A percentile compares a stretch with the other conserved stretches of the same genome.
Conservation (phyloP, 2,113 vertebrate genomes). For the Toxostoma redivivum region DNA sequence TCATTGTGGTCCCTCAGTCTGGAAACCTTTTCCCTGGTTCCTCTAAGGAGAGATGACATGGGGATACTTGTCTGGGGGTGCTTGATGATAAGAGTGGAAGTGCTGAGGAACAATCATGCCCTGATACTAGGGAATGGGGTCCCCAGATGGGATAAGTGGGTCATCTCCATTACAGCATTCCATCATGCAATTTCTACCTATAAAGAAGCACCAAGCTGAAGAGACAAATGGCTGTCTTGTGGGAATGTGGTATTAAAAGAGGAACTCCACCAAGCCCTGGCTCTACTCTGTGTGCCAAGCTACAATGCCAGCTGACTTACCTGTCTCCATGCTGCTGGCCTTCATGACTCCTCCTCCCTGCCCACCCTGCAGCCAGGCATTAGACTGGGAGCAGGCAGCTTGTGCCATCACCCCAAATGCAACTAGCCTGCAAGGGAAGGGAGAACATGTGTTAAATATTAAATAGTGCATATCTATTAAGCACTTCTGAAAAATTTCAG, state of each 20-base stretch:
- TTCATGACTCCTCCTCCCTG: not conserved
- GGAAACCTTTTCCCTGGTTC: not conserved
- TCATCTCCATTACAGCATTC: not conserved
- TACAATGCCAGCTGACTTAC: not conserved
- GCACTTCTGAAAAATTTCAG: not conserved
- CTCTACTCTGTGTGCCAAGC: not conserved
- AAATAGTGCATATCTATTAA: not conserved
- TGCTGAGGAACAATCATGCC: not conserved
- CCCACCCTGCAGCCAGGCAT: accelerated
- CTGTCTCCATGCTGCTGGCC: not conserved
- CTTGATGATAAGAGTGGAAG: not conserved
- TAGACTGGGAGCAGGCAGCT: not conserved
- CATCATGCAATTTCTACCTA: not conserved
- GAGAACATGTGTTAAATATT: not conserved
- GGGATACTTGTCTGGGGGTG: not conserved
- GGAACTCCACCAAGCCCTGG: not conserved
- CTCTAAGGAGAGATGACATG: not conserved
- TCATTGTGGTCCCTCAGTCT: not conserved
- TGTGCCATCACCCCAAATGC: not conserved
- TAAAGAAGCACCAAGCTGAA: not conserved
- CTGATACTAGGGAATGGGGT: not conserved
- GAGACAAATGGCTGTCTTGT: not conserved
- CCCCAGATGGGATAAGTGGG: not conserved
- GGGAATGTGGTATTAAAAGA: not conserved
- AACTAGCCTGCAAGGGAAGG: not conserved